Conservation (phyloP, 2,797 vertebrate genomes). For the Pangasius krempfi region DNA sequence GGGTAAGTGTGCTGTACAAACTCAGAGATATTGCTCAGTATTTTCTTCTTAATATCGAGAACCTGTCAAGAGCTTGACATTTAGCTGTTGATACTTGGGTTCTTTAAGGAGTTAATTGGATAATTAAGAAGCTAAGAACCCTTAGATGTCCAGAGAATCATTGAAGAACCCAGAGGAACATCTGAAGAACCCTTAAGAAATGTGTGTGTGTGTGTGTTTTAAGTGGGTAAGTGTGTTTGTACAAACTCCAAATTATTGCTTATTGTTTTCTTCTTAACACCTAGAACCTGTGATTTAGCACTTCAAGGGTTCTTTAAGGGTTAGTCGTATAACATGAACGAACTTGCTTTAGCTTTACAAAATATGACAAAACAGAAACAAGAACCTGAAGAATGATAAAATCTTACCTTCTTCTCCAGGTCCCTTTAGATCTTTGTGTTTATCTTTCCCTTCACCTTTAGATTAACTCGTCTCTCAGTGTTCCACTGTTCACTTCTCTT, state of each 20-base stretch:
- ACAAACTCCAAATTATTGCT: background rate
- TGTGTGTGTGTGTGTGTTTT: background rate
- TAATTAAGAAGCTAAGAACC: background rate
- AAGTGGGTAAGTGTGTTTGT: background rate
- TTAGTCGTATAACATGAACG: background rate
- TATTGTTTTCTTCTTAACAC: background rate
- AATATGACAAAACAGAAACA: background rate
- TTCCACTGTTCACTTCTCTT: background rate
- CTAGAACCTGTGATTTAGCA: background rate
- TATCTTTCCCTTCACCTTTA: constrained; percentile 23
- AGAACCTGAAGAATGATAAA: background rate
- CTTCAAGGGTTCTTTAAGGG: background rate
- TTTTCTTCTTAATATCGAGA: background rate
- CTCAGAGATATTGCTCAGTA: background rate
- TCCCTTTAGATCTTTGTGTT: background rate
- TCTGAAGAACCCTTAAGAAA: background rate
- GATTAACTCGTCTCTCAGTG: background rate
- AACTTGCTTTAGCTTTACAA: background rate
- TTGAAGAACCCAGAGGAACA: background rate
- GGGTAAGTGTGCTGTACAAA: too few species aligned
- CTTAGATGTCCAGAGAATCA: background rate
- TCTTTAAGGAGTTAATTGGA: background rate
- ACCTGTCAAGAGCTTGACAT: background rate
- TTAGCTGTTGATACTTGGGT: background rate
- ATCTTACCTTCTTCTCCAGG: background rate